Percentiles rank a stretch among this genome's conserved stretches.
Evolutionary conservation across 2,888 invertebrate species (phyloP).

Genomic region (Rosalia funebris): DNA sequence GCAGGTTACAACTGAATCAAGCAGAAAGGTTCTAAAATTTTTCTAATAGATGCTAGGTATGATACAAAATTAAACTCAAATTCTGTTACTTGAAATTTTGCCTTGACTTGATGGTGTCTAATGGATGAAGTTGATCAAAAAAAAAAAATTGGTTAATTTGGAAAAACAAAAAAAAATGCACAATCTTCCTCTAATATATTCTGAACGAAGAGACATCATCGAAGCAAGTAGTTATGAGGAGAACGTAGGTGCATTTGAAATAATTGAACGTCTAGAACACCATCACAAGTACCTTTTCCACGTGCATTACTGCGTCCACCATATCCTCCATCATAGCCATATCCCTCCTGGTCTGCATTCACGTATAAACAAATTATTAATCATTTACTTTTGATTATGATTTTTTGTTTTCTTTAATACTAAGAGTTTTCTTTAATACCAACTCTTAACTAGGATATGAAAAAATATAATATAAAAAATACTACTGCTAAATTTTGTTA

Average conservation of each 20-base stretch:
- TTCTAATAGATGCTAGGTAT: conserved; percentile 23
- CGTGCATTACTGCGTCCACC: conserved; percentile 86
- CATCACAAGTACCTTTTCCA: conserved; percentile 79
- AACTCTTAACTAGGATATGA: background rate
- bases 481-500: background rate
- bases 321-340: conserved; percentile 90
- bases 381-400: conserved; percentile 13
- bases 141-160: background rate
- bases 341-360: conserved; percentile 83
- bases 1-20: conserved; percentile 45
- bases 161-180: no score
- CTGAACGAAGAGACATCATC: conserved; percentile 24
- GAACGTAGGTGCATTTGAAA: conserved; percentile 21
- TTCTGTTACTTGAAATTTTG: conserved; percentile 16
- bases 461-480: background rate
- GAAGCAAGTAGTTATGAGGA: conserved; percentile 24
- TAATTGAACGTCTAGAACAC: conserved; percentile 31
- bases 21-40: conserved; percentile 10
- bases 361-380: conserved; percentile 64
- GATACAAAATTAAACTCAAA: conserved; percentile 23
- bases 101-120: conserved; percentile 32
- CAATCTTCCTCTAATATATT: no score
- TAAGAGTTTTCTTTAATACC: background rate
- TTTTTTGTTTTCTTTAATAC: no score
- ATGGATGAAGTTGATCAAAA: conserved; percentile 7